A percentile compares a stretch with the other conserved stretches of the same genome.
Conservation (phyloP, 2,888 invertebrate genomes). For the Syrista parreyssii region DNA sequence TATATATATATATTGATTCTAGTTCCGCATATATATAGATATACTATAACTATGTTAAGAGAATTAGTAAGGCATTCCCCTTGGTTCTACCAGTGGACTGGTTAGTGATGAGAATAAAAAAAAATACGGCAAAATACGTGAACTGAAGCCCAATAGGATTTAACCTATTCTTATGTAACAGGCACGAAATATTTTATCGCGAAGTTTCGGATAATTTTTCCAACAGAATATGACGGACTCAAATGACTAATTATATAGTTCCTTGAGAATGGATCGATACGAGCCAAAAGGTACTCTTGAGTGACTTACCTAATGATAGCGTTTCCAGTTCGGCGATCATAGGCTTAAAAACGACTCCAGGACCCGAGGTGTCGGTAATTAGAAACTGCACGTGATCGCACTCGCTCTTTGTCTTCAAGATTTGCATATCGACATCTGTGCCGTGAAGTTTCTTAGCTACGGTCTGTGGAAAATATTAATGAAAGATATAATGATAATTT, state of each 20-base stretch:
- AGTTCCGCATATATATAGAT: background rate
- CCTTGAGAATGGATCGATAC: background rate
- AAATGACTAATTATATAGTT: background rate
- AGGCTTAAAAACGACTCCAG: slow-evolving; percentile 74
- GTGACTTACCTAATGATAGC: slow-evolving; percentile 73
- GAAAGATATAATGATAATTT: background rate
- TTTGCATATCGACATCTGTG: slow-evolving; percentile 91
- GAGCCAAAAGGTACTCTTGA: background rate
- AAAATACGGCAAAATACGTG: background rate
- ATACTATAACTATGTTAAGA: background rate
- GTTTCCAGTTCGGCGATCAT: slow-evolving; percentile 81
- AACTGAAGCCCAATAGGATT: background rate
- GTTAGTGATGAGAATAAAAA: background rate
- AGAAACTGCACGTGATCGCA: slow-evolving; percentile 93
- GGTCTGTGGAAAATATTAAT: slow-evolving; percentile 70
- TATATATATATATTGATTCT: background rate
- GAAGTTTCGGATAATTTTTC: background rate
- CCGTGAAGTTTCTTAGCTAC: slow-evolving; percentile 94
- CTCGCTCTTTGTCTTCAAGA: slow-evolving; percentile 87
- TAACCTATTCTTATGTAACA: background rate
- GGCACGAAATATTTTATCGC: background rate
- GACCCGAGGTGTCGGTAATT: slow-evolving; percentile 85
- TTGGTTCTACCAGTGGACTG: background rate
- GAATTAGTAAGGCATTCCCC: background rate
- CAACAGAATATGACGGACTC: background rate